These are phyloP conservation scores for Clamator glandarius DNA, from an alignment of 2,797 vertebrate species.

Conservation along the genomic window DNA sequence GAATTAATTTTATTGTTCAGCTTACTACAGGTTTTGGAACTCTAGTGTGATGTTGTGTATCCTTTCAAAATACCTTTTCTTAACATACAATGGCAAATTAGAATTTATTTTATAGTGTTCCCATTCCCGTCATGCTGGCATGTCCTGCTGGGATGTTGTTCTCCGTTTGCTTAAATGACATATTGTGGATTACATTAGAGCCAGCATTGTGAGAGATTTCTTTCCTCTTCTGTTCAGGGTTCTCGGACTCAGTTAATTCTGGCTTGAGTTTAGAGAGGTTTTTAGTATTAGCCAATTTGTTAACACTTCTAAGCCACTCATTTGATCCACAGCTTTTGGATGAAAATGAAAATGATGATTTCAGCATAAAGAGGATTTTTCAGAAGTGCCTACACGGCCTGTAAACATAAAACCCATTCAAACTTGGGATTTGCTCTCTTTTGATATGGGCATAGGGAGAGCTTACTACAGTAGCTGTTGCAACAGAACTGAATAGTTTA, in stretches of 20 bases:
- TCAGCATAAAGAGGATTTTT: slow-evolving; percentile 20
- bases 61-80: neutral
- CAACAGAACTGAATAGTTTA: slow-evolving; percentile 20
- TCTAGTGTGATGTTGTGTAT: neutral
- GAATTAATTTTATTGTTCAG: neutral
- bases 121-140: neutral
- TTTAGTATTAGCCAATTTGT: neutral
- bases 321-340: slow-evolving; percentile 17
- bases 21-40: neutral
- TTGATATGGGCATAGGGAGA: neutral
- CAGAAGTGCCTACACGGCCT: slow-evolving; percentile 22
- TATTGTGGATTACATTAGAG: neutral
- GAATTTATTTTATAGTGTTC: neutral
- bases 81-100: neutral
- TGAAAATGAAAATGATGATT: slow-evolving; percentile 41
- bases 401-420: slow-evolving; percentile 48
- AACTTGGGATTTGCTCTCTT: slow-evolving; percentile 46
- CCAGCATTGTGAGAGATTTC: slow-evolving; percentile 2
- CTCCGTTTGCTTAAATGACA: slow-evolving; percentile 5
- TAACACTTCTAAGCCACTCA: slow-evolving; percentile 3
- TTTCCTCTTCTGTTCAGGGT: slow-evolving; percentile 25
- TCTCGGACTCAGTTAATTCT: slow-evolving; percentile 10
- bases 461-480: slow-evolving; percentile 29
- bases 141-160: slow-evolving; percentile 16
- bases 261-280: slow-evolving; percentile 42